Percentiles rank a stretch among this genome's conserved stretches.
These are phyloP conservation scores for Carassius gibelio DNA, from an alignment of 2,113 vertebrate genomes.

Conservation along the genomic window DNA sequence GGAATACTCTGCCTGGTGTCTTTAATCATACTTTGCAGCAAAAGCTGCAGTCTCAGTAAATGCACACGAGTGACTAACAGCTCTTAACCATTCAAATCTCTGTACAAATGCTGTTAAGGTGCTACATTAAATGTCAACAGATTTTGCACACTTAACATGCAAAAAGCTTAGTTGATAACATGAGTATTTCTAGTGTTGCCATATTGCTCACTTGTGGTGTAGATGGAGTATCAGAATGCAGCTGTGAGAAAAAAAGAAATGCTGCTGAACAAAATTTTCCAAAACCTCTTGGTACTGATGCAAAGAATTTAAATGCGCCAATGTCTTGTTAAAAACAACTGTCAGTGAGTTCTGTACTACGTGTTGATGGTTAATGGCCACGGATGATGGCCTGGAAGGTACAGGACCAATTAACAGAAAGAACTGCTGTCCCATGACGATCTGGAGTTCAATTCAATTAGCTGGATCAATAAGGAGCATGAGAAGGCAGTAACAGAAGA, in stretches of 20 bases:
- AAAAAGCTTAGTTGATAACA: neutral
- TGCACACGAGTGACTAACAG: neutral
- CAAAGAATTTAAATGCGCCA: neutral
- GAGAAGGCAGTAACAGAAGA: slow-evolving; percentile 27
- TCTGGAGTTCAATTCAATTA: slow-evolving; percentile 33
- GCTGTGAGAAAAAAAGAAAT: neutral
- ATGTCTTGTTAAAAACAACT: neutral
- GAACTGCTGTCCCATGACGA: slow-evolving; percentile 32
- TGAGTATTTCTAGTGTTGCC: neutral
- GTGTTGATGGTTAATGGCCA: neutral
- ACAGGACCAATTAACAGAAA: slow-evolving; percentile 14
- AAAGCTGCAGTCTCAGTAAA: neutral
- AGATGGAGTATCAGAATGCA: neutral
- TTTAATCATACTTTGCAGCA: neutral
- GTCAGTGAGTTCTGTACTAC: neutral
- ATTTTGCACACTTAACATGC: neutral
- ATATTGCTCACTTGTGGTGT: neutral
- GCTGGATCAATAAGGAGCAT: slow-evolving; percentile 31
- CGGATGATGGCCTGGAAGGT: slow-evolving; percentile 13
- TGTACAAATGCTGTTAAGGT: neutral
- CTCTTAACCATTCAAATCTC: neutral
- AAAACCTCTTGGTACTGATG: neutral
- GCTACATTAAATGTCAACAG: slow-evolving; percentile 4
- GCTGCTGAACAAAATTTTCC: neutral
- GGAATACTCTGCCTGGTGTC: neutral